Evolutionary conservation across 2,797 vertebrate genomes (phyloP).

Genomic region (Periophthalmus magnuspinnatus): DNA sequence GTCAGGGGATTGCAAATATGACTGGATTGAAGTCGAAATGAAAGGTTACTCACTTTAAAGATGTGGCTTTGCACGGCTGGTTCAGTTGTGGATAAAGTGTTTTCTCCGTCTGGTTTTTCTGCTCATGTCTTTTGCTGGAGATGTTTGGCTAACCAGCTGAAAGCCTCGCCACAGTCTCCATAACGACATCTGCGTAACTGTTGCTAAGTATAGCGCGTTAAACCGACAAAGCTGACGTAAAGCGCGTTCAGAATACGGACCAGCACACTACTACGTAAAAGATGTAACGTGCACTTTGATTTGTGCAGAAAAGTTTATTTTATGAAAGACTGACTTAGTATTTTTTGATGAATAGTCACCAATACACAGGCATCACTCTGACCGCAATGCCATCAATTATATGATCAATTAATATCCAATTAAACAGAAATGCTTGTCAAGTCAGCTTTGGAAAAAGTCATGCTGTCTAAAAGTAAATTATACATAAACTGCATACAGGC

Average conservation of each 20-base stretch:
- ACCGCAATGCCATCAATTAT: background rate
- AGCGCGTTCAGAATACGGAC: slow-evolving; percentile 27
- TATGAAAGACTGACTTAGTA: background rate
- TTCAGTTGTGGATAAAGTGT: slow-evolving; percentile 18
- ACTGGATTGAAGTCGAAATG: slow-evolving; percentile 4
- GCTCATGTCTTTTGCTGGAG: slow-evolving; percentile 58
- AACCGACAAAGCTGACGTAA: slow-evolving; percentile 6
- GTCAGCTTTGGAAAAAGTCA: background rate
- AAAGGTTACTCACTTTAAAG: slow-evolving; percentile 34
- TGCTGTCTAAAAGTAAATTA: too few species aligned
- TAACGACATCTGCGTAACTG: slow-evolving; percentile 40
- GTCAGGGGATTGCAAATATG: background rate
- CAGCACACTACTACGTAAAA: slow-evolving; percentile 11
- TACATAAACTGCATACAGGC: too few species aligned
- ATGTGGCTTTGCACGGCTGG: background rate
- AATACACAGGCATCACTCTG: background rate
- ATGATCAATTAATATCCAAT: background rate
- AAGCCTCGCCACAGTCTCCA: slow-evolving; percentile 32
- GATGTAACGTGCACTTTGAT: slow-evolving; percentile 23
- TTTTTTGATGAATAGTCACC: background rate
- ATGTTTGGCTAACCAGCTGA: slow-evolving; percentile 73
- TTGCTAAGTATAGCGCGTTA: rapidly evolving
- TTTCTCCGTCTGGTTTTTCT: slow-evolving; percentile 58
- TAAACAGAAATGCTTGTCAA: background rate
- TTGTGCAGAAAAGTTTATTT: slow-evolving; percentile 23